Conservation (phyloP, 2,888 invertebrate species). For the Gerosis bhagava region DNA sequence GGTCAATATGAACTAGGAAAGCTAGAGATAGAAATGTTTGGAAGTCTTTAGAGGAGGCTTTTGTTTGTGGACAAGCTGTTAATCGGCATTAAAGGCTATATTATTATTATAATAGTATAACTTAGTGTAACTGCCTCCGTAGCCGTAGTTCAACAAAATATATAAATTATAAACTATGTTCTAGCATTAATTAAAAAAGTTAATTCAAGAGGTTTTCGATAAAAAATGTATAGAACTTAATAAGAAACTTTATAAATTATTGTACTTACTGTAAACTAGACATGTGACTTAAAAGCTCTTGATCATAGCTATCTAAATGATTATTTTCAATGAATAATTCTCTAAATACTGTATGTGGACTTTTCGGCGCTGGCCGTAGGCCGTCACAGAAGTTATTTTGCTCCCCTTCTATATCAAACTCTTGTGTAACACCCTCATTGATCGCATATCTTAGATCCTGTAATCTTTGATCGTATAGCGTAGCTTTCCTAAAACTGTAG, state of each 20-base stretch:
- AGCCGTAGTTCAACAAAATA: too few species aligned
- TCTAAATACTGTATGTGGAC: constrained; percentile 72
- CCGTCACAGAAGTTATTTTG: constrained; percentile 25
- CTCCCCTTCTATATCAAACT: constrained; percentile 59
- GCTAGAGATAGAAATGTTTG: too few species aligned
- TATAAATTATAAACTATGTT: too few species aligned
- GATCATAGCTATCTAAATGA: constrained; percentile 66
- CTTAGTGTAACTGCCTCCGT: too few species aligned
- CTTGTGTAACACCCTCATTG: constrained; percentile 70
- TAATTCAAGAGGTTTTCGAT: too few species aligned
- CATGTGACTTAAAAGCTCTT: constrained; percentile 65
- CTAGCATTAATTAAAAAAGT: too few species aligned
- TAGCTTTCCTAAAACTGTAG: constrained; percentile 73
- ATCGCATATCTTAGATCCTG: constrained; percentile 74
- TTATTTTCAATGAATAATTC: constrained; percentile 69
- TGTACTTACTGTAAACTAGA: constrained; percentile 69
- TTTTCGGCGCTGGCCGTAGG: constrained; percentile 44
- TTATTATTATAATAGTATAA: neutral
- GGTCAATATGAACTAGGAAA: too few species aligned
- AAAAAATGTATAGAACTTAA: neutral
- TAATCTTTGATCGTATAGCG: constrained; percentile 69
- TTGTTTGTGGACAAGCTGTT: too few species aligned
- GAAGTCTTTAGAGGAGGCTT: too few species aligned
- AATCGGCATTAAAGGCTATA: too few species aligned
- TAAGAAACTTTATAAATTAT: too few species aligned